Percentiles rank a stretch among this genome's conserved stretches.
These are phyloP conservation scores for Eulemur macaco DNA, from an alignment of 2,113 vertebrate genomes.

Conservation along the genomic window DNA sequence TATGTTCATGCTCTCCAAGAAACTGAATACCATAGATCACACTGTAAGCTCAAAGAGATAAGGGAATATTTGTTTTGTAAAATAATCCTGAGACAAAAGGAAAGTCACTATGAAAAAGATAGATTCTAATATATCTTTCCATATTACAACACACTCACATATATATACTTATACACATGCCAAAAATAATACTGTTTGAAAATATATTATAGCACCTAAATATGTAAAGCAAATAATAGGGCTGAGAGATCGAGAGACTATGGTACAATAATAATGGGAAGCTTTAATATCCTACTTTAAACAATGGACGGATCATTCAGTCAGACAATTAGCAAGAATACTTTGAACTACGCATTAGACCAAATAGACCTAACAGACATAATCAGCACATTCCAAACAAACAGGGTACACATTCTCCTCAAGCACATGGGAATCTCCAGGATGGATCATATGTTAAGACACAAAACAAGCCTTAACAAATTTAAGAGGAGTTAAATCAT, in stretches of 20 bases:
- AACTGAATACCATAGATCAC: not conserved
- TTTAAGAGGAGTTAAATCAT: not conserved
- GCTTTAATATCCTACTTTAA: not conserved
- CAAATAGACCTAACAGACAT: not conserved
- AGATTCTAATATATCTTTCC: conserved; percentile 49
- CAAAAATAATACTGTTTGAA: not conserved
- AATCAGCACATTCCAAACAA: not conserved
- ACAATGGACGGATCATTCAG: not conserved
- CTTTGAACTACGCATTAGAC: not conserved
- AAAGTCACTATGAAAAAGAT: conserved; percentile 27
- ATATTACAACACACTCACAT: not conserved
- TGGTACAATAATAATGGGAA: not conserved
- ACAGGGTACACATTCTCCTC: not conserved
- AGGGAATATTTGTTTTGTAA: conserved; percentile 38
- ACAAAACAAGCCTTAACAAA: not conserved
- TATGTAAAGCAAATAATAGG: not conserved
- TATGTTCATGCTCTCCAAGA: not conserved
- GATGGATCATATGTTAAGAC: not conserved
- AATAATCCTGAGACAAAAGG: conserved; percentile 46
- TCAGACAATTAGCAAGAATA: not conserved
- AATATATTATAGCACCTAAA: not conserved
- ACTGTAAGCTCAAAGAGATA: not conserved
- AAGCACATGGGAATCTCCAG: not conserved
- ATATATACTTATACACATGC: not conserved
- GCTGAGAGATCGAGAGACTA: not conserved